phyloP scores from a whole-genome alignment of 2,113 vertebrate genomes.

The Dasypus novemcinctus region DNA sequence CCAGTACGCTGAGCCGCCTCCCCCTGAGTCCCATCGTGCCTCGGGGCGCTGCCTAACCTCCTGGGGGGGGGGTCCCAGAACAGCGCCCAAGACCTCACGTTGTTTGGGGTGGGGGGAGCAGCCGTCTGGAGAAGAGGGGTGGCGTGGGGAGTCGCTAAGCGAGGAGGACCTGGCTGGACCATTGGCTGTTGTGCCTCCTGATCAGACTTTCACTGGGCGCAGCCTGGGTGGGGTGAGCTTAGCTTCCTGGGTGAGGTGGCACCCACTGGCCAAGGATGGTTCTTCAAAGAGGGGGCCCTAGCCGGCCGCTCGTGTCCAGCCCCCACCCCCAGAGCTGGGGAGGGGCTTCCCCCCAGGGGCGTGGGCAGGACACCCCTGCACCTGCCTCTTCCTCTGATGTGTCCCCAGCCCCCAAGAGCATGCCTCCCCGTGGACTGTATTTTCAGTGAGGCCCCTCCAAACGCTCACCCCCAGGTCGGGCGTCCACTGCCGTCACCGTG shows the following conservation, averaged over 20 bases:
- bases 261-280: neutral
- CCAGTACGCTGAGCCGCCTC: accelerated
- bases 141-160: neutral
- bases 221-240: accelerated
- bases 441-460: neutral
- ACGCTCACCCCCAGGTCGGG: too few relatives aligned
- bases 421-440: neutral
- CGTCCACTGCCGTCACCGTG: neutral
- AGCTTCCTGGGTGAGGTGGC: too few relatives aligned
- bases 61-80: neutral
- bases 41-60: neutral
- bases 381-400: neutral
- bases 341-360: neutral
- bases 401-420: neutral
- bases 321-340: neutral
- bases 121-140: neutral
- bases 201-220: neutral
- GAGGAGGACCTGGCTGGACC: neutral
- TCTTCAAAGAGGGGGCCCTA: neutral
- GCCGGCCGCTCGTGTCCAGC: neutral
- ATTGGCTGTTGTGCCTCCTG: accelerated
- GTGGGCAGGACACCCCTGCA: accelerated
- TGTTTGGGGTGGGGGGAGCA: accelerated
- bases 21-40: accelerated
- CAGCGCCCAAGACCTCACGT: neutral